These are phyloP conservation scores for Polypedilum pembai DNA, from an alignment of 1,140 invertebrate species.

Conservation along the genomic window DNA sequence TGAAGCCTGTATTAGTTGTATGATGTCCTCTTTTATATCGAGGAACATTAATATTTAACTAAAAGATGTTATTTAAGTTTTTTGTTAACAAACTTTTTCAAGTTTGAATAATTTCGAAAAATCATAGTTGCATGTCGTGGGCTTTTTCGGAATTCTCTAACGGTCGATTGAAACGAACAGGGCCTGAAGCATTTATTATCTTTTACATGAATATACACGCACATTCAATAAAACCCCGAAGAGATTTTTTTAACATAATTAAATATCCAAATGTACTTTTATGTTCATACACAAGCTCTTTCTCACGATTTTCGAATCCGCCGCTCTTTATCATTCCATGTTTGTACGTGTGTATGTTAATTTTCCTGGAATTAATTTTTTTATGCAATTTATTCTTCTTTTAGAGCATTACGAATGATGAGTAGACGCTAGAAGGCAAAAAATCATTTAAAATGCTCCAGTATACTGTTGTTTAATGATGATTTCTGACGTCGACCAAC, in stretches of 20 bases:
- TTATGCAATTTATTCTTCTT: constrained; percentile 6
- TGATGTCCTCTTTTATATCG: too few relatives aligned
- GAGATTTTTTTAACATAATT: not conserved
- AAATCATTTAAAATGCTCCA: not conserved
- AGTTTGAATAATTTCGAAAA: too few relatives aligned
- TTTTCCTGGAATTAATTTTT: constrained; percentile 6
- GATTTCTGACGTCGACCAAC: too few relatives aligned
- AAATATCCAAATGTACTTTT: not conserved
- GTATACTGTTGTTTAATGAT: too few relatives aligned
- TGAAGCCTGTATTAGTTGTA: too few relatives aligned
- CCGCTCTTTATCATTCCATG: too few relatives aligned
- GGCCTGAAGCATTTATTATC: not conserved
- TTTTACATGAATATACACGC: not conserved
- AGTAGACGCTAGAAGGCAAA: not conserved
- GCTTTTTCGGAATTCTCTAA: too few relatives aligned
- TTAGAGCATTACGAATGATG: constrained; percentile 11
- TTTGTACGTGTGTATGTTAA: not conserved
- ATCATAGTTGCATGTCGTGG: too few relatives aligned
- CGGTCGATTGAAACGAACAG: too few relatives aligned
- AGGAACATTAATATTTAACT: too few relatives aligned
- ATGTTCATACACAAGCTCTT: not conserved
- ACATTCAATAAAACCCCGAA: not conserved
- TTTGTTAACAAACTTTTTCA: too few relatives aligned
- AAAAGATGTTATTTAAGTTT: too few relatives aligned
- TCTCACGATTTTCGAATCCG: constrained; percentile 1